Evolutionary conservation across 2,113 vertebrate species (phyloP).

Genomic region (Fukomys damarensis): DNA sequence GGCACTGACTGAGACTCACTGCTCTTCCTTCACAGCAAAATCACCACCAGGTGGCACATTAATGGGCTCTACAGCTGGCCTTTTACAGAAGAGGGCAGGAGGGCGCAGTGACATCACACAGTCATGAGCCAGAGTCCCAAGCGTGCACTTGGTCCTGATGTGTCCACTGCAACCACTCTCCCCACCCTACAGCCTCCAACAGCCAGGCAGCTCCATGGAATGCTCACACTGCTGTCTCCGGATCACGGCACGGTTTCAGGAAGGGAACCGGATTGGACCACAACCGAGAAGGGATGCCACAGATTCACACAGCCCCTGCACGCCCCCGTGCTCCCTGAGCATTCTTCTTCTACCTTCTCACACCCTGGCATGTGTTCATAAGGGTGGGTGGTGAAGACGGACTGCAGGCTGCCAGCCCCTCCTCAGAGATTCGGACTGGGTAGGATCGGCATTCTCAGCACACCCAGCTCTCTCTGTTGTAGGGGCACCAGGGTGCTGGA

Average conservation of each 20-base stretch:
- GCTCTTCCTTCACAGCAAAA: neutral
- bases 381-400: fast-evolving
- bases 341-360: too few relatives aligned
- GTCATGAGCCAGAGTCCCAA: neutral
- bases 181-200: neutral
- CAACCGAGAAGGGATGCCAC: fast-evolving
- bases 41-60: fast-evolving
- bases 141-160: too few relatives aligned
- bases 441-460: neutral
- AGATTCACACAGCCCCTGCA: too few relatives aligned
- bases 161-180: too few relatives aligned
- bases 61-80: neutral
- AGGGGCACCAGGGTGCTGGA: fast-evolving
- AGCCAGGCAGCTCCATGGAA: neutral
- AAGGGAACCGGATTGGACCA: fast-evolving
- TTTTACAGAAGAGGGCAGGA: neutral
- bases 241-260: fast-evolving
- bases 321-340: neutral
- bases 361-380: fast-evolving
- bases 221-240: neutral
- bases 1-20: neutral
- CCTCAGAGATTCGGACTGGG: neutral
- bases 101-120: neutral
- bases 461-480: neutral
- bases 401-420: fast-evolving